These are phyloP conservation scores for Triplophysa siluroides DNA, from an alignment of 2,113 vertebrate species.

Conservation along the genomic window DNA sequence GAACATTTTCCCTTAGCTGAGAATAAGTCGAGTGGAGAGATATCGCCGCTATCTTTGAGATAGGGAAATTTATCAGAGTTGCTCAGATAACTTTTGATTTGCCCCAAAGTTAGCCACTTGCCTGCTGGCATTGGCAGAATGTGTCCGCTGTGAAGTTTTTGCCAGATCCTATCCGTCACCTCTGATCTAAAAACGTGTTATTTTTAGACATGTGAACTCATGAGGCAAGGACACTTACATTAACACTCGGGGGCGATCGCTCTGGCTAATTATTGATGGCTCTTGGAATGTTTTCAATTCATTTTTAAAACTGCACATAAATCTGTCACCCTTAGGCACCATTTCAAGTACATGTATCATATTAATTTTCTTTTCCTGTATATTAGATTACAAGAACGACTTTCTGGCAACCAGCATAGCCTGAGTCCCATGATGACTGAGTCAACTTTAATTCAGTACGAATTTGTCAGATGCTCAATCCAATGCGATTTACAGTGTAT, in stretches of 20 bases:
- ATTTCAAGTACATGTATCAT: background rate
- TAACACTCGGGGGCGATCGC: background rate
- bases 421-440: background rate
- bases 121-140: background rate
- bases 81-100: background rate
- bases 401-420: background rate
- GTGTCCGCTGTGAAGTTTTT: background rate
- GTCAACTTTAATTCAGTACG: background rate
- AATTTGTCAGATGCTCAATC: no score
- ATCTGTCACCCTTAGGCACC: background rate
- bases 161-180: background rate
- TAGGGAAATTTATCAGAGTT: background rate
- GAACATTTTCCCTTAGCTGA: background rate
- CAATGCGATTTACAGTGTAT: no score
- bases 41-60: slow-evolving; percentile 3
- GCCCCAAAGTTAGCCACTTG: background rate
- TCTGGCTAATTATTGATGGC: background rate
- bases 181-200: slow-evolving; percentile 5
- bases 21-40: slow-evolving; percentile 1
- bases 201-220: background rate
- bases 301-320: background rate
- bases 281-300: background rate
- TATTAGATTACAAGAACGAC: background rate
- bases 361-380: background rate
- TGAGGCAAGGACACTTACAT: background rate